Base-by-base conservation (phyloP, 2,888 invertebrate genomes). In the Folsomia candida region DNA sequence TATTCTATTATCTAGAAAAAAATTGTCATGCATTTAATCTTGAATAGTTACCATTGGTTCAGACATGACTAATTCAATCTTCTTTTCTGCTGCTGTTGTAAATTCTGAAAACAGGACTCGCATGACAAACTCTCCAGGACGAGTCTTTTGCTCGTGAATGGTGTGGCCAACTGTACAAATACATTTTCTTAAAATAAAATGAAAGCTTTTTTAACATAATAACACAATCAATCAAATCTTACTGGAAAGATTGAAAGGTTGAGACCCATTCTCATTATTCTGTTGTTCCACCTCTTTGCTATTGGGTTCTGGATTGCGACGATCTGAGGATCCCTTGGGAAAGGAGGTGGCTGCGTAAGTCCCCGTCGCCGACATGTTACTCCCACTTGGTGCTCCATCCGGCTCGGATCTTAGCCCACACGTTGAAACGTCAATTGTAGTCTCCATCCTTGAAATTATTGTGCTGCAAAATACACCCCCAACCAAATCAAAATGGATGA, bases 121-220 rank as follows among this genome's bases (percentile, higher is more conserved):
- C 90, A 98, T 95, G 0, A 98, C 95, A 84, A 92, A 97, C 84
- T 98, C 97, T 14, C 98, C 98, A 0, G 95, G 94, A 71, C 93
- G 87, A 51, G 82, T 76, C 28, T 54, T 65, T 47, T 65, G 65
- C 27, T 65, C 65, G 22, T 51, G 20, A 26, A 65, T 18, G 18
- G 54, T 54, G 22, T 54, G 54, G n/a, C 11, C 54, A 54, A 54
- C 54, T 54, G 22, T 4, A 37, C 4, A 37, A 37, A 37, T 37
- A 37, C 4, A 37, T n/a, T n/a, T n/a, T n/a, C n/a, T n/a, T n/a
- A n/a, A n/a, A n/a, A n/a, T n/a, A n/a, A n/a, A n/a, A n/a, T n/a
- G n/a, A n/a, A n/a, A n/a, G n/a, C n/a, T n/a, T n/a, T n/a, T n/a
- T n/a, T 54, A 20, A 54, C 20, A 4, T 20, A 6, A n/a, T 20